Evolutionary conservation across 2,113 vertebrate genomes (phyloP).

Genomic region (Pycnonotus jocosus): DNA sequence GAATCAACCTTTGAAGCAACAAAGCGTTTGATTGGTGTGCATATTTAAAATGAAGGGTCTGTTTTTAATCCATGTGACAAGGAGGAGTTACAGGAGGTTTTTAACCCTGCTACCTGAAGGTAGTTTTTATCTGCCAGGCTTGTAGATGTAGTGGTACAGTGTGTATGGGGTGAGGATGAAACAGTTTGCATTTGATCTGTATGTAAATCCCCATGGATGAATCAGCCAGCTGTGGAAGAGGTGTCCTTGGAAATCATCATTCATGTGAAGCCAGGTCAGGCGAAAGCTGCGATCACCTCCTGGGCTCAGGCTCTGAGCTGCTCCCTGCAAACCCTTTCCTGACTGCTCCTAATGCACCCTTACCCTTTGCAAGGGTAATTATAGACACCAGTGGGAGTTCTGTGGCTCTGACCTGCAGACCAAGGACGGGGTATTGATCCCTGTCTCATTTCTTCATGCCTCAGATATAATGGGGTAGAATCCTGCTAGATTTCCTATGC

Average conservation of each 20-base stretch:
- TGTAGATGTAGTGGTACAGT: neutral
- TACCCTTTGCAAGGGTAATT: neutral
- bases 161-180: neutral
- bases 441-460: neutral
- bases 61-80: neutral
- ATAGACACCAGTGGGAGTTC: neutral
- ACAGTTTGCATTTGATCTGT: neutral
- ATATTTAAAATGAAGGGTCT: neutral
- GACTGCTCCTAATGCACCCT: neutral
- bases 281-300: fast-evolving
- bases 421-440: neutral
- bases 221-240: constrained; percentile 4
- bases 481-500: neutral
- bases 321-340: neutral
- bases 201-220: neutral
- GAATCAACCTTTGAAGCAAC: neutral
- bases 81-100: neutral
- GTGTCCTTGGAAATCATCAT: neutral
- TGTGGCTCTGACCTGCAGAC: neutral
- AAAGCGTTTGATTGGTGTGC: neutral
- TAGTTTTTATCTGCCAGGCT: constrained; percentile 1
- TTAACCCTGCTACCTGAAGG: neutral
- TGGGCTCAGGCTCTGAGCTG: neutral
- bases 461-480: neutral
- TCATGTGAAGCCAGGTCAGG: neutral